These are phyloP conservation scores for Anas acuta DNA, from an alignment of 2,797 vertebrate genomes.

Conservation along the genomic window DNA sequence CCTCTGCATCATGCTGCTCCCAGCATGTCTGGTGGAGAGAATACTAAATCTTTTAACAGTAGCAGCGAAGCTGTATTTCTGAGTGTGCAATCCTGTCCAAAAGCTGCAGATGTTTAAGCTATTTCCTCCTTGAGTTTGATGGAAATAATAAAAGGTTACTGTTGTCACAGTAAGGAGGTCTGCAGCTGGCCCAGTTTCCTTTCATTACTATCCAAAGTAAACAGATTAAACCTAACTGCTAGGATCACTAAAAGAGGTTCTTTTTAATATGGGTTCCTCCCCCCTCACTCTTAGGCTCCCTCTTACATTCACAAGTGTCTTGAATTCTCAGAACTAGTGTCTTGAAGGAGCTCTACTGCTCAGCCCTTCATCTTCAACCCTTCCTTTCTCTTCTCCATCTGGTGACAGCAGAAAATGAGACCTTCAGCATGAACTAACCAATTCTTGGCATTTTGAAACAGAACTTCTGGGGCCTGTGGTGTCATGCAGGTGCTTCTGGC, in stretches of 20 bases:
- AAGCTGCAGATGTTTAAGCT: slow-evolving; percentile 80
- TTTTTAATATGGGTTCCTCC: slow-evolving; percentile 62
- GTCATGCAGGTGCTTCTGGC: not conserved
- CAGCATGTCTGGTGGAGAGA: slow-evolving; percentile 53
- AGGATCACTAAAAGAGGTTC: slow-evolving; percentile 69
- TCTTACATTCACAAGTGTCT: slow-evolving; percentile 14
- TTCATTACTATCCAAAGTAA: slow-evolving; percentile 81
- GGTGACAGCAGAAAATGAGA: not conserved
- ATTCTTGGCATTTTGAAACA: not conserved
- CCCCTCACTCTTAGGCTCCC: not conserved
- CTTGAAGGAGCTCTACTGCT: not conserved
- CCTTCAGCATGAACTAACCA: not conserved
- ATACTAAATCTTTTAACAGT: slow-evolving; percentile 75
- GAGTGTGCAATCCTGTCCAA: slow-evolving; percentile 71
- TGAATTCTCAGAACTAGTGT: slow-evolving; percentile 6
- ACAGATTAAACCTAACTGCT: slow-evolving; percentile 78
- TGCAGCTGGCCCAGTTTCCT: slow-evolving; percentile 81
- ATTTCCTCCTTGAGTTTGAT: slow-evolving; percentile 80
- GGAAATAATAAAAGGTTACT: slow-evolving; percentile 82
- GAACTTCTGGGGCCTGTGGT: not conserved
- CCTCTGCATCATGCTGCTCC: slow-evolving; percentile 24
- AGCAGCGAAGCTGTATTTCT: slow-evolving; percentile 68
- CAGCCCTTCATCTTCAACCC: not conserved
- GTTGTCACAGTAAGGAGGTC: slow-evolving; percentile 82
- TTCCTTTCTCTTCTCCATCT: not conserved